Base-by-base conservation (phyloP, 2,797 vertebrate species). In the Tokudaia muenninki region DNA sequence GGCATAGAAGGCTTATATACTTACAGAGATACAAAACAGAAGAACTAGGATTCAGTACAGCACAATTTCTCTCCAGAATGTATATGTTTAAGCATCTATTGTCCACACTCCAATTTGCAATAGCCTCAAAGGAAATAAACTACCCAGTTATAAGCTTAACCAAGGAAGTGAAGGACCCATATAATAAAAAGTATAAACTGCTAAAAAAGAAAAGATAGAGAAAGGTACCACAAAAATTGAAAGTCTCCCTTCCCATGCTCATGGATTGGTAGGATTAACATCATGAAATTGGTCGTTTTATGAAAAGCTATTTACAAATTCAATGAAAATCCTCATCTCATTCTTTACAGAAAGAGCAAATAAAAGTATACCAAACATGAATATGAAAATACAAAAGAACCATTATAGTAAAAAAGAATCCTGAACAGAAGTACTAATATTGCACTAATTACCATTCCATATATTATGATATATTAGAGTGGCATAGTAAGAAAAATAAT, bases 11-110 rank as follows among this genome's bases (percentile, higher is more conserved):
- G 10, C 4, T 57, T 72, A 4, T 57, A 50, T 90, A 11, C 44
- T 88, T 87, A 91, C 17, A 91, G n/a, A 67, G 47, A 44, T 29
- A 88, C 37, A 77, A 94, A 94, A 94, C 6, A 19, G 34, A 7
- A 92, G 21, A 78, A 12, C 14, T 70, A 91, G 31, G 55, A 96
- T 81, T 92, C 72, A 82, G 2, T 75, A 21, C 50, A 94, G 77
- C 13, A 50, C 65, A 75, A 52, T 87, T n/a, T 93, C 63, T 22
- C n/a, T 81, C 4, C 8, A 81, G 41, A 94, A 96, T 84, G 21
- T 75, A 12, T 81, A 13, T 93, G 17, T 80, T 91, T 81, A 80
- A 82, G 75, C 90, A 22, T 89, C 37, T 77, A 47, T 47, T 47
- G 2, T 77, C 10, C 41, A 47, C 41, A 77, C 41, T 44, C 21